Evolutionary conservation across 1,140 invertebrate genomes (phyloP), one percentile per base, ranked within the genome.

Genomic region (Megathymus violae): DNA sequence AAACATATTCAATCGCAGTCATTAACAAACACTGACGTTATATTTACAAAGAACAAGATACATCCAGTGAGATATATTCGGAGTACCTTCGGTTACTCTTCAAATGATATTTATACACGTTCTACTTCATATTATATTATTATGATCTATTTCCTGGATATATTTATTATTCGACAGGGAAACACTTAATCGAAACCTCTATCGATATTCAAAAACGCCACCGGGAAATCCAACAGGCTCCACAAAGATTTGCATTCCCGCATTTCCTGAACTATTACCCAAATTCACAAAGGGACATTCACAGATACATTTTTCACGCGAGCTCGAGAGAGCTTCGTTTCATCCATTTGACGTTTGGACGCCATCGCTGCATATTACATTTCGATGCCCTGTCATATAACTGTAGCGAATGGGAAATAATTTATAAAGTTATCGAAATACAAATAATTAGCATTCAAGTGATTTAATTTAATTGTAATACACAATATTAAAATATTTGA

Each of bases 201-300:
- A 31, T 31, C 27, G 9, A 31, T 31, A 31, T 31, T 31, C 27
- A 31, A 31, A 22, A 31, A 31, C n/a, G 27, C 27, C 27, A 9
- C 27, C 3, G 9, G 19, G 27, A 1, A 50, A 27, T 13, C 19
- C 14, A 54, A 43, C 17, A 25, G 38, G 31, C 41, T 54, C 51
- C 17, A 43, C 27, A 43, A 25, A 43, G 36, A 54, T 54, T 13
- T 27, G 16, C 51, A 54, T 54, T 25, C 51, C 51, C 19, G 19
- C 36, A 36, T 48, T 31, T 31, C 19, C 44, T 48, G 46, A 50
- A 43, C 52, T 58, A 44, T 41, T 58, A 44, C 43, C 22, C 22
- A 58, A 58, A 58, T 58, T 58, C 52, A 58, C 52, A 58, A 58
- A 58, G 52, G 25, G 40, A 58, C 52, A 58, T 40, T 44, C 52